phyloP scores from a whole-genome alignment of 37 sponge, comb jelly and placozoan species.

The Halichondria panicea region DNA sequence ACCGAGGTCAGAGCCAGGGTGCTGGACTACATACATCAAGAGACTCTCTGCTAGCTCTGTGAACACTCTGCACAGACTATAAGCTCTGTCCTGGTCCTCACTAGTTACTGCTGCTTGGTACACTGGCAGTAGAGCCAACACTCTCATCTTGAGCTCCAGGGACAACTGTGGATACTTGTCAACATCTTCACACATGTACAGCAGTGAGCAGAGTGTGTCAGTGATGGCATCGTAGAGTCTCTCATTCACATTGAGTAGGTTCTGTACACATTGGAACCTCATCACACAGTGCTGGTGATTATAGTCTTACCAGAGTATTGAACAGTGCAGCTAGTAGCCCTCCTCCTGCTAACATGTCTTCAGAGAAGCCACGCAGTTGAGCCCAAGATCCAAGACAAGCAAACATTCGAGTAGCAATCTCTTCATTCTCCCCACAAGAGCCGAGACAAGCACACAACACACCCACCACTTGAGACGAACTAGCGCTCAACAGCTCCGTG shows the following conservation, averaged over 20 bases:
- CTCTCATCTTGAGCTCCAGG: constrained; percentile 22
- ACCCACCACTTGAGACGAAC: constrained; percentile 49
- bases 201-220: constrained; percentile 59
- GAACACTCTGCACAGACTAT: constrained; percentile 74
- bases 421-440: constrained; percentile 12
- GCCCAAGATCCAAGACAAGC: constrained; percentile 78
- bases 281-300: neutral
- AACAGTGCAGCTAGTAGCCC: constrained; percentile 54
- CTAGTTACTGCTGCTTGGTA: constrained; percentile 56
- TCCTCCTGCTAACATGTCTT: constrained; percentile 57
- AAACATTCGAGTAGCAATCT: constrained; percentile 44
- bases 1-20: constrained; percentile 64
- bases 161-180: constrained; percentile 25
- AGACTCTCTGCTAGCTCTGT: constrained; percentile 83
- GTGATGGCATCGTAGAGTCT: constrained; percentile 66
- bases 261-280: too few relatives aligned
- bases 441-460: constrained; percentile 44
- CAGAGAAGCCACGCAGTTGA: constrained; percentile 64
- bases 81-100: constrained; percentile 60
- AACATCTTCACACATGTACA: constrained; percentile 61
- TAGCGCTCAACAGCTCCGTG: constrained; percentile 14
- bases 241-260: constrained; percentile 29
- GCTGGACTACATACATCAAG: constrained; percentile 48
- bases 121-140: constrained; percentile 51
- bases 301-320: constrained; percentile 55